phyloP scores from a whole-genome alignment of 37 sponge, comb jelly and placozoan species.

The Mnemiopsis leidyi region DNA sequence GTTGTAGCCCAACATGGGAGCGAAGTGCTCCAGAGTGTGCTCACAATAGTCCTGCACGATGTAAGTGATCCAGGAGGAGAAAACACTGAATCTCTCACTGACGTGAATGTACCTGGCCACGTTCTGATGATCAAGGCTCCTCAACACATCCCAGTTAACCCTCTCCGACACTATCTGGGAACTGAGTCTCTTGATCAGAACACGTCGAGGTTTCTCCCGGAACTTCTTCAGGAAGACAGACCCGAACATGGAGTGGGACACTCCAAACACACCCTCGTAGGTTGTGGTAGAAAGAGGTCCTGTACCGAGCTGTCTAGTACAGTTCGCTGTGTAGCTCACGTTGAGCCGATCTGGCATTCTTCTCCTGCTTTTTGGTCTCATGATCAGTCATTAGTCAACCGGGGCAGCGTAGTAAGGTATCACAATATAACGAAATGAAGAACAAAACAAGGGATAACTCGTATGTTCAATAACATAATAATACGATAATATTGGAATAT shows the following conservation, averaged over 20 bases:
- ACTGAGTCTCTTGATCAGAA: background rate
- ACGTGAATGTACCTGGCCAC: background rate
- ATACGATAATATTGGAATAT: no score
- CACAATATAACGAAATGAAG: no score
- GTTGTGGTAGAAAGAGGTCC: background rate
- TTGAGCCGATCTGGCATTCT: background rate
- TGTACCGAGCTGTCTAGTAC: background rate
- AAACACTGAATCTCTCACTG: background rate
- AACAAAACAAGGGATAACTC: no score
- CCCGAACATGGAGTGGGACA: background rate
- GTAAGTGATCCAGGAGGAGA: background rate
- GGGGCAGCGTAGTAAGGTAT: no score
- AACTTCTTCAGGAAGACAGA: background rate
- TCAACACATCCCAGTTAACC: background rate
- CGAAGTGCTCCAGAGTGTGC: background rate
- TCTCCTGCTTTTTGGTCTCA: no score
- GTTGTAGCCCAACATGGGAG: background rate
- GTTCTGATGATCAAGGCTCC: background rate
- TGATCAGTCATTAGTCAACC: background rate
- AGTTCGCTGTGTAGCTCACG: background rate
- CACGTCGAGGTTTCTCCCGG: background rate
- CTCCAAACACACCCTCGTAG: background rate
- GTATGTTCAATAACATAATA: no score
- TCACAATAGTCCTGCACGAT: background rate
- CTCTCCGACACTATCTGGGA: background rate